phyloP scores from a whole-genome alignment of 1,140 invertebrate species.

The Camponotus pennsylvanicus region DNA sequence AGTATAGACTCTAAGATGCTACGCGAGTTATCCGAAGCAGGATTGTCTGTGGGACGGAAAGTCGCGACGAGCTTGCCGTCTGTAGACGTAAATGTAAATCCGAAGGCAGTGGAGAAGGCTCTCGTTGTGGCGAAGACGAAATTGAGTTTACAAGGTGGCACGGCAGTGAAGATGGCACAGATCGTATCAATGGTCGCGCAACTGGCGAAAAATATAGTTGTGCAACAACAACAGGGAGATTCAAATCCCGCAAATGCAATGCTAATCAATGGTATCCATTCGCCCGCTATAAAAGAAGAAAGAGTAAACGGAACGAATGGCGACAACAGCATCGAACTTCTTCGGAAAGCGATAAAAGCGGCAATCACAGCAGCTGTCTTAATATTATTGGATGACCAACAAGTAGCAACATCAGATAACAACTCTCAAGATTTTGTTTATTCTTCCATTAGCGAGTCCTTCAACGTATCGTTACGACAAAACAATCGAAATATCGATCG shows the following conservation, averaged over 20 bases:
- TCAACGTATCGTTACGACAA: slow-evolving; percentile 81
- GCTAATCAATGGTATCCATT: slow-evolving; percentile 74
- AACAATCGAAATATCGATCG: slow-evolving; percentile 83
- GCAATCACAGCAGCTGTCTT: slow-evolving; percentile 87
- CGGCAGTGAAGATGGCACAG: slow-evolving; percentile 85
- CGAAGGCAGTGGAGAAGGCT: slow-evolving; percentile 85
- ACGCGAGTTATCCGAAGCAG: slow-evolving; percentile 90
- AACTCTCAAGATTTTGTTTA: slow-evolving; percentile 87
- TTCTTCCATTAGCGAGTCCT: slow-evolving; percentile 86
- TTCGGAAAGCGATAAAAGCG: slow-evolving; percentile 87
- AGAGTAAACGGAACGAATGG: slow-evolving; percentile 34
- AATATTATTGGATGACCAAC: slow-evolving; percentile 83
- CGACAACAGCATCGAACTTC: slow-evolving; percentile 82
- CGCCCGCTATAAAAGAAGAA: slow-evolving; percentile 69
- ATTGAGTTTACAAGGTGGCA: slow-evolving; percentile 82
- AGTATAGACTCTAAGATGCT: slow-evolving; percentile 90
- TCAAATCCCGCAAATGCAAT: slow-evolving; percentile 51
- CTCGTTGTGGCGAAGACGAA: slow-evolving; percentile 82
- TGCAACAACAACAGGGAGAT: slow-evolving; percentile 74
- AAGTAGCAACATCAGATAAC: slow-evolving; percentile 78
- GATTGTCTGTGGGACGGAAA: slow-evolving; percentile 90
- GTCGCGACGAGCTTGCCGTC: slow-evolving; percentile 88
- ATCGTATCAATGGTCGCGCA: slow-evolving; percentile 83
- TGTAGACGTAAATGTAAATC: slow-evolving; percentile 88
- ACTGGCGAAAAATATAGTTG: slow-evolving; percentile 82